Evolutionary conservation across 2,113 vertebrate species (phyloP).

Genomic region (Sula dactylatra): DNA sequence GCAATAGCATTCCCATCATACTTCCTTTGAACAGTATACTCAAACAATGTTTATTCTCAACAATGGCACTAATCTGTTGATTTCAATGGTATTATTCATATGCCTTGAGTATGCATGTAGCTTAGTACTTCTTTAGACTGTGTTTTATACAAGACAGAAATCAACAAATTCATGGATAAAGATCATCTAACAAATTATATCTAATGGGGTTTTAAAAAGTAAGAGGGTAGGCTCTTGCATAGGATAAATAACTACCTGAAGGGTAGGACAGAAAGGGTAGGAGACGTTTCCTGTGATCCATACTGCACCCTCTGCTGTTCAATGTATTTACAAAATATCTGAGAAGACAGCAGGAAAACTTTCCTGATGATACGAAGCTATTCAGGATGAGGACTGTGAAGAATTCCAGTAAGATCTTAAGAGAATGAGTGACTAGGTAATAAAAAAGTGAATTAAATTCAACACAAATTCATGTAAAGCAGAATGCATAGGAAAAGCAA

Average conservation of each 20-base stretch:
- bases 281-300: not conserved
- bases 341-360: not conserved
- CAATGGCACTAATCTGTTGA: not conserved
- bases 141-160: not conserved
- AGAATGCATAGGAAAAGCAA: not conserved
- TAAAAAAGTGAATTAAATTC: not conserved
- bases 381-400: not conserved
- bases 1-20: not conserved
- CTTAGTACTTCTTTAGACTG: not conserved
- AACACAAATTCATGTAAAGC: not conserved
- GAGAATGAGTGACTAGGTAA: not conserved
- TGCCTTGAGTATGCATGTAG: not conserved
- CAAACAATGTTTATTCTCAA: not conserved
- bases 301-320: not conserved
- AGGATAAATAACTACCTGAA: not conserved
- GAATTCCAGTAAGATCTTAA: not conserved
- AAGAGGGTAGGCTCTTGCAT: not conserved
- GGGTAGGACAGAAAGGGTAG: not conserved
- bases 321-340: not conserved
- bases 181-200: not conserved
- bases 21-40: not conserved
- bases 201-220: not conserved
- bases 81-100: not conserved
- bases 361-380: not conserved
- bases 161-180: not conserved